Conservation (phyloP, 2,888 invertebrate species). For the Deilephila porcellus region DNA sequence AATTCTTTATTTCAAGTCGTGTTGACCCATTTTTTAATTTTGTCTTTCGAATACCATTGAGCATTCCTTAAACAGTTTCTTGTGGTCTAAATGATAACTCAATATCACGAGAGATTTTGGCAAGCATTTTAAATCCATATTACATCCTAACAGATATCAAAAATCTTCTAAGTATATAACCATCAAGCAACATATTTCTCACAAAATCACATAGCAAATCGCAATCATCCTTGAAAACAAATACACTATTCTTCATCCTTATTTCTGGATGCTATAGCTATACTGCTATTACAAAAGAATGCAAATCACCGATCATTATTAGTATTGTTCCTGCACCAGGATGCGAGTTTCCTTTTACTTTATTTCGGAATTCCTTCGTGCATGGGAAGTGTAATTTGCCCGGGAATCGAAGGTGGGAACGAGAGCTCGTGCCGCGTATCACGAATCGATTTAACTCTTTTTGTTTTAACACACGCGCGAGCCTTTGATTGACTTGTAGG, state of each 20-base stretch:
- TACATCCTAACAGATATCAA: no score
- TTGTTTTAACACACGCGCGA: constrained; percentile 9
- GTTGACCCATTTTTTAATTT: no score
- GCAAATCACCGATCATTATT: background rate
- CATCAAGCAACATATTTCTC: no score
- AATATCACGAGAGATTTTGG: no score
- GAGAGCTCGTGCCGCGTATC: constrained; percentile 64
- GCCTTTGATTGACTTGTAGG: background rate
- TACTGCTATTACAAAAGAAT: background rate
- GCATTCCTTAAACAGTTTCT: no score
- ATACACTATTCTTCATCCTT: background rate
- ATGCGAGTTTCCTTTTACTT: constrained; percentile 4
- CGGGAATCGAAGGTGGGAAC: constrained; percentile 62
- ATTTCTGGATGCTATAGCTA: background rate
- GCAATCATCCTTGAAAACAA: background rate
- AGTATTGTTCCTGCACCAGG: constrained; percentile 15
- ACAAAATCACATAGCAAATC: no score
- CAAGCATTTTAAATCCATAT: no score
- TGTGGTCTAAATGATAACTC: no score
- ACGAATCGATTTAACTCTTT: constrained; percentile 44
- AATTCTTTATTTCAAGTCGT: no score
- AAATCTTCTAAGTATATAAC: no score
- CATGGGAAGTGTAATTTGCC: constrained; percentile 51
- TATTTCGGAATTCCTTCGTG: constrained; percentile 25
- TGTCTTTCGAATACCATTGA: no score